Base-by-base conservation (phyloP, 2,888 invertebrate genomes). In the Artemia sinica region DNA sequence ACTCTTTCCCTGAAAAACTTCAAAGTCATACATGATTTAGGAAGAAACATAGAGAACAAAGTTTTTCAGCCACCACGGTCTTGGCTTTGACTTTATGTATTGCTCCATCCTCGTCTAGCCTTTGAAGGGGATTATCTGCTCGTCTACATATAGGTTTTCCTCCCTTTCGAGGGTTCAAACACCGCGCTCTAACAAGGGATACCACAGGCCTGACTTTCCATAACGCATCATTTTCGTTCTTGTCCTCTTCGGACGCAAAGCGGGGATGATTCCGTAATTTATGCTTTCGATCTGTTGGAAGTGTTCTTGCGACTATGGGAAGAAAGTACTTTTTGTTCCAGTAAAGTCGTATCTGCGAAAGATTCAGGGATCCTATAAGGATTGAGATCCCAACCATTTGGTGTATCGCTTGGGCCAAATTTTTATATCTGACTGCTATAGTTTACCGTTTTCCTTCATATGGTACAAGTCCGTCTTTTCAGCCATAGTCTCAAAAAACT, bases 141-240 rank as follows among this genome's bases (percentile, higher is more conserved):
- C 18, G 18, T 18, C 18, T 18, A 18, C 18, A 18, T 18, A 18
- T 18, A 18, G 1, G 18, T 18, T 18, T 18, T 18, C 18, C 18
- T 18, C 18, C 18, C 18, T 18, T 18, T 18, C 18, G n/a, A 18
- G 1, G 1, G n/a, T 14, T 58, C 58, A 58, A 58, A 18, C 8
- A 58, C 18, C 58, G n/a, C 18, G n/a, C 18, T 14, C 58, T n/a
- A 9, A 58, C 58, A 14, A 58, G 58, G 18, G 58, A 58, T 14
- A 58, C n/a, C n/a, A 58, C 9, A 58, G 58, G 58, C n/a, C 58
- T n/a, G n/a, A 58, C 58, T 58, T 58, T 58, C 58, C 58, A 58
- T 14, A 58, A 58, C 6, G 58, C 8, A 58, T 58, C 58, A 58
- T 58, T 8, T 8, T 58, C 58, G 18, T 14, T 14, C 18, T 1